These are phyloP conservation scores for Manis pentadactyla DNA, from an alignment of 2,797 vertebrate genomes.

Conservation along the genomic window DNA sequence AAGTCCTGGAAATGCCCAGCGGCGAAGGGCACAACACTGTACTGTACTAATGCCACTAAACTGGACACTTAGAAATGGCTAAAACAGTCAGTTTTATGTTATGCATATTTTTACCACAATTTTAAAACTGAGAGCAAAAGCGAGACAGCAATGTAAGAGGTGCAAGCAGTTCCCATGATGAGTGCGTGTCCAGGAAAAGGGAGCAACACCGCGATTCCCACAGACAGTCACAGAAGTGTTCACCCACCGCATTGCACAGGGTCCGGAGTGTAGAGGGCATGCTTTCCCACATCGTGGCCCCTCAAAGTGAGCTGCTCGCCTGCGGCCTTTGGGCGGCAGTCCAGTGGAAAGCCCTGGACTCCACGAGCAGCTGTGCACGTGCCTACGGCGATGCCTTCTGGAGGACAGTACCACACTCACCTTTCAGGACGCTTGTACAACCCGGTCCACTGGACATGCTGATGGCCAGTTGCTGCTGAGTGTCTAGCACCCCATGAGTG, in stretches of 20 bases:
- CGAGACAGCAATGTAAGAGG: background rate
- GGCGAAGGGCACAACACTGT: background rate
- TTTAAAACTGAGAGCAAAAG: background rate
- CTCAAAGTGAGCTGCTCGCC: fast-evolving
- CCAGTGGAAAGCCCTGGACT: background rate
- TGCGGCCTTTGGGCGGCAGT: background rate
- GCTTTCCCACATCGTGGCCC: fast-evolving
- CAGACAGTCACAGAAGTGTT: fast-evolving
- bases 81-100: background rate
- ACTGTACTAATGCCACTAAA: background rate
- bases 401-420: background rate
- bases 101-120: background rate
- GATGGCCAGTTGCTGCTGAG: fast-evolving
- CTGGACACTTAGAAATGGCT: no score
- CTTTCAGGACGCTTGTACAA: background rate
- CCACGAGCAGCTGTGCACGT: fast-evolving
- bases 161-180: fast-evolving
- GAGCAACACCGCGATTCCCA: background rate
- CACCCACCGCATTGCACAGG: fast-evolving
- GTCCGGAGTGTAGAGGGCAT: no score
- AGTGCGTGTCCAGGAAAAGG: background rate
- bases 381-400: fast-evolving
- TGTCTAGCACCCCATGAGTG: fast-evolving
- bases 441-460: fast-evolving
- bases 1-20: background rate